Evolutionary conservation across 2,797 vertebrate genomes (phyloP), one percentile per base, ranked within the genome.

Genomic region (Pseudotriccus pelzelni): DNA sequence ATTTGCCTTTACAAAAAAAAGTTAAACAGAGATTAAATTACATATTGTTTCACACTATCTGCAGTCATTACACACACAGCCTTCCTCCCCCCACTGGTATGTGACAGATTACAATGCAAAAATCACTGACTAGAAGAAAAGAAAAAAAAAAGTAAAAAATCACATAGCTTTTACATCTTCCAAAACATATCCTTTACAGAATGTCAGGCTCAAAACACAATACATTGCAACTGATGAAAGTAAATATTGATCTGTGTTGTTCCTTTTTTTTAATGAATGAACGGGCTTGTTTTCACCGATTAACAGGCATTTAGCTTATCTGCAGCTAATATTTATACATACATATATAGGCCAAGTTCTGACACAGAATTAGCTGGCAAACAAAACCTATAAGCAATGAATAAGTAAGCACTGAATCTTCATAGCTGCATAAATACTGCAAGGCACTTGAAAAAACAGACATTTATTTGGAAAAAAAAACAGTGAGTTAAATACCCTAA

Each of bases 11-110:
- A 89, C 12, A 74, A 77, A 92, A 52, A 47, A 64, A 87, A 73
- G 58, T 70, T 90, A 81, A 84, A 91, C 28, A 62, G 55, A 91
- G 39, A 88, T 87, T 50, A 84, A 92, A 84, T 84, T 62, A 78
- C 53, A 23, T 73, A 82, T 66, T 88, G 58, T 86, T 89, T 87
- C 84, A 64, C 46, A 80, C 24, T 43, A 22, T 28, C 14, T 85
- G 66, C 52, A 70, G 49, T 60, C 55, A 66, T 83, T 79, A 76
- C 15, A 66, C 32, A 79, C 43, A 59, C 46, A 87, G 73, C 14
- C 80, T 84, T 37, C 24, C 32, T 83, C 37, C 60, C 79, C 37
- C 64, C 21, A 30, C 1, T 80, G 60, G 34, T 39, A 70, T 58
- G n/a, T 37, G 47, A 56, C 60, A 90, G 49, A 82, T 59, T 55